These are phyloP conservation scores for Bhutanitis thaidina DNA, from an alignment of 2,888 invertebrate species.

Conservation along the genomic window DNA sequence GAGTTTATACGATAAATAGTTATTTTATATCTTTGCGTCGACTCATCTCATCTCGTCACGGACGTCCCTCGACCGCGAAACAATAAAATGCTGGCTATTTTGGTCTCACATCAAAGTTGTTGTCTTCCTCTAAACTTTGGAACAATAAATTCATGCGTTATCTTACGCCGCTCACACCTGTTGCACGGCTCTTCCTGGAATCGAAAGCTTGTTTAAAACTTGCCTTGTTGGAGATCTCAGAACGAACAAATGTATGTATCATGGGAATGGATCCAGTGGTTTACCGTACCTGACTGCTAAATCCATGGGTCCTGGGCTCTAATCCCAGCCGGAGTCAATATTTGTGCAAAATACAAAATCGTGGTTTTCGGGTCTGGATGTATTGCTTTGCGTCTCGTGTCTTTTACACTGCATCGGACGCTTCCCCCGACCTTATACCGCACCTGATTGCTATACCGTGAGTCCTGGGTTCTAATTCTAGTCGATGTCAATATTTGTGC, in stretches of 20 bases:
- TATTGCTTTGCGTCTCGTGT: too few relatives aligned
- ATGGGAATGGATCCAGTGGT: too few relatives aligned
- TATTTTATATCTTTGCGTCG: constrained; percentile 5
- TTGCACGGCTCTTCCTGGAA: constrained; percentile 42
- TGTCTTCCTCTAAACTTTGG: constrained; percentile 25
- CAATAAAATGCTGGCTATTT: constrained; percentile 30
- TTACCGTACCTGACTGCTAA: too few relatives aligned
- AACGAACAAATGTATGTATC: neutral
- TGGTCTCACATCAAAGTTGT: constrained; percentile 35
- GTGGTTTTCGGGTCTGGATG: too few relatives aligned
- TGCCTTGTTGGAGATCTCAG: neutral
- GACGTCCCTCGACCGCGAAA: constrained; percentile 20
- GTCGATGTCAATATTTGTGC: too few relatives aligned
- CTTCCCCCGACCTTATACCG: too few relatives aligned
- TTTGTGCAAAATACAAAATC: too few relatives aligned
- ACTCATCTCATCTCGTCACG: constrained; percentile 1
- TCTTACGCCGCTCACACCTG: constrained; percentile 42
- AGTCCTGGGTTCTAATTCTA: too few relatives aligned
- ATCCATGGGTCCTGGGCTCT: too few relatives aligned
- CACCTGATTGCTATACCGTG: too few relatives aligned
- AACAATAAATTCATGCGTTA: constrained; percentile 30
- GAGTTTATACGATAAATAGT: constrained; percentile 9
- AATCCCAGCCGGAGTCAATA: too few relatives aligned
- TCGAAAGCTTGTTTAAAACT: constrained; percentile 5
- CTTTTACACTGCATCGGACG: too few relatives aligned